Conservation (phyloP, 2,113 vertebrate species). For the Catagonus wagneri region DNA sequence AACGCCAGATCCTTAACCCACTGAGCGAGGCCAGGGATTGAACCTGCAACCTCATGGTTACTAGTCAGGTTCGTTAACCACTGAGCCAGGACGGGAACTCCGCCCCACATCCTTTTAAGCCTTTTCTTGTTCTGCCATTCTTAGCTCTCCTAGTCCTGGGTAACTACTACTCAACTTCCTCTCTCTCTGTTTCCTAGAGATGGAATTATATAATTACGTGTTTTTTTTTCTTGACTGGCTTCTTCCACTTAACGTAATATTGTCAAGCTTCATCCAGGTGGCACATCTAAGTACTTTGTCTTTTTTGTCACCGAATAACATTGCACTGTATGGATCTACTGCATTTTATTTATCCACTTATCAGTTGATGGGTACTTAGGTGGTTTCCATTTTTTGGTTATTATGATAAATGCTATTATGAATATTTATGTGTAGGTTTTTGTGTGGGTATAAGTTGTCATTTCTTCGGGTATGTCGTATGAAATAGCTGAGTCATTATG, state of each 20-base stretch:
- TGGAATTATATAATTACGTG: not conserved
- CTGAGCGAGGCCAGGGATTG: too few species aligned
- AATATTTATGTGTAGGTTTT: conserved; percentile 10
- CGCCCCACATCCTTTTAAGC: not conserved
- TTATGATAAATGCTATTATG: not conserved
- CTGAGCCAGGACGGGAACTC: too few species aligned
- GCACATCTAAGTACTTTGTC: not conserved
- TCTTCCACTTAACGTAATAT: not conserved
- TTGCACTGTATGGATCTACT: not conserved
- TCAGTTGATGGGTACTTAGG: not conserved
- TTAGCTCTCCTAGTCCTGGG: not conserved
- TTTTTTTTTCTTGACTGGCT: not conserved
- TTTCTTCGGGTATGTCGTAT: not conserved
- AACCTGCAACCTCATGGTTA: too few species aligned
- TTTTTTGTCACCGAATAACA: conserved; percentile 4
- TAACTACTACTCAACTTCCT: not conserved
- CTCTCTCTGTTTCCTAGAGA: not conserved
- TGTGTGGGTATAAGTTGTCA: not conserved
- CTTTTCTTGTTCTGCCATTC: too few species aligned
- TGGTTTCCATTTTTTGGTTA: not conserved
- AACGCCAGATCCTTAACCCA: too few species aligned
- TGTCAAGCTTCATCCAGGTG: not conserved
- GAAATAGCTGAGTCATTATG: not conserved
- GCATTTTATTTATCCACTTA: conserved; percentile 5
- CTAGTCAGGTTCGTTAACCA: too few species aligned